Base-by-base conservation (phyloP, 1,140 invertebrate genomes). In the Aradophagus sp. region DNA sequence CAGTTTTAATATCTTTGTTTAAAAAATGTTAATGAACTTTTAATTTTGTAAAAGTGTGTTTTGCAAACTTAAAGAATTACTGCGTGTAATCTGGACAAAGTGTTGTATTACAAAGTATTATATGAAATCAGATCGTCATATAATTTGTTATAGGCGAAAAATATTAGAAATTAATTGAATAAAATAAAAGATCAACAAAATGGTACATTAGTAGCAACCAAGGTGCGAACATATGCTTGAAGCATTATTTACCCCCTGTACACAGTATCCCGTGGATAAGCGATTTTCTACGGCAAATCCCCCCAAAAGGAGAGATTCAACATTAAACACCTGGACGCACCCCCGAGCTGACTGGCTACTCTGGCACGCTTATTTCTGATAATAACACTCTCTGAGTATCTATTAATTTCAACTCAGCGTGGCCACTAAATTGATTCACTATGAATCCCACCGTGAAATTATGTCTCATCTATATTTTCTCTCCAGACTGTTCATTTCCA, bases 381-480 rank as follows among this genome's bases (percentile, higher is more conserved):
- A 61, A 62, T 62, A 62, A 52, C 44, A 52, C 7, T 26, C 58
- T 61, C 52, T 35, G 66, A 79, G 62, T 76, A 67, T 79, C 77
- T 77, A 79, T 79, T 78, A 79, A 79, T 79, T 79, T 79, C 73
- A 65, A 59, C 66, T 58, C 66, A 63, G 61, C 61, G 27, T 69
- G 74, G 71, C 67, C 73, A 67, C 67, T 66, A 78, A 78, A 79
- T 79, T 74, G 75, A 74, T 78, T 77, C 48, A 50, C 23, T 32
- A 38, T 50, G 26, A 62, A 14, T 32, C 7, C n/a, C 7, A 27
- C 66, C 15, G 15, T 29, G 20, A 52, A 52, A 34, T 39, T 26
- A 17, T 44, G 29, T 26, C 36, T 56, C 29, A 53, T 41, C 5
- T 36, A n/a, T 8, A 39, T 23, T 29, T 42, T 15, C 23, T 10